These are phyloP conservation scores for Caenorhabditis tropicalis DNA, from an alignment of 1,140 invertebrate species.

Conservation along the genomic window DNA sequence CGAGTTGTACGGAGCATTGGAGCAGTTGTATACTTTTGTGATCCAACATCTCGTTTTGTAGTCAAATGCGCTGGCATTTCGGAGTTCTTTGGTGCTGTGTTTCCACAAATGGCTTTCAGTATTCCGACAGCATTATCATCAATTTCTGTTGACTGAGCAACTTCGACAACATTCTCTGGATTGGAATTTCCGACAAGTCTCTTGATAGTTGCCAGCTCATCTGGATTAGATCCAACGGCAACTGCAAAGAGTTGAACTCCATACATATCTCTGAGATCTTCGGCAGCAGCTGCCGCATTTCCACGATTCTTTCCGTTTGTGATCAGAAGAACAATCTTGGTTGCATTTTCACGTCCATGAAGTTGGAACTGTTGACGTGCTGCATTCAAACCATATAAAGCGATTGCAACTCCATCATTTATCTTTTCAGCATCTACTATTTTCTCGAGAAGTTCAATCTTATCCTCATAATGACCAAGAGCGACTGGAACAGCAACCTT, in stretches of 20 bases:
- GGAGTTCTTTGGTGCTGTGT: constrained; percentile 35
- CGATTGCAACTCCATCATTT: constrained; percentile 56
- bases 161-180: constrained; percentile 20
- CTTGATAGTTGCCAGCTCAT: constrained; percentile 58
- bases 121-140: constrained; percentile 36
- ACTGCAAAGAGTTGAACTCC: constrained; percentile 68
- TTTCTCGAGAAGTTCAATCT: constrained; percentile 69
- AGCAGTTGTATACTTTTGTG: constrained; percentile 41
- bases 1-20: constrained; percentile 55
- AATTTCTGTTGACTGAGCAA: constrained; percentile 35
- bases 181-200: constrained; percentile 62
- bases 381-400: constrained; percentile 69
- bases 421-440: constrained; percentile 61
- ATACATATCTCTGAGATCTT: constrained; percentile 65
- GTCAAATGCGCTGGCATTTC: constrained; percentile 50
- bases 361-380: constrained; percentile 68
- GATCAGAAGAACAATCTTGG: constrained; percentile 66
- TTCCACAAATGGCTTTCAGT: constrained; percentile 24
- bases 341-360: constrained; percentile 64
- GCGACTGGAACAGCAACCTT: constrained; percentile 70
- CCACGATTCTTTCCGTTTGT: constrained; percentile 71
- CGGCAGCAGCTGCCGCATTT: constrained; percentile 66
- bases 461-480: constrained; percentile 71
- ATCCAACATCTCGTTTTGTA: constrained; percentile 49
- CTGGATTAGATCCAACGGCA: constrained; percentile 61